Base-by-base conservation (phyloP, 2,113 vertebrate genomes). In the Caloenas nicobarica region DNA sequence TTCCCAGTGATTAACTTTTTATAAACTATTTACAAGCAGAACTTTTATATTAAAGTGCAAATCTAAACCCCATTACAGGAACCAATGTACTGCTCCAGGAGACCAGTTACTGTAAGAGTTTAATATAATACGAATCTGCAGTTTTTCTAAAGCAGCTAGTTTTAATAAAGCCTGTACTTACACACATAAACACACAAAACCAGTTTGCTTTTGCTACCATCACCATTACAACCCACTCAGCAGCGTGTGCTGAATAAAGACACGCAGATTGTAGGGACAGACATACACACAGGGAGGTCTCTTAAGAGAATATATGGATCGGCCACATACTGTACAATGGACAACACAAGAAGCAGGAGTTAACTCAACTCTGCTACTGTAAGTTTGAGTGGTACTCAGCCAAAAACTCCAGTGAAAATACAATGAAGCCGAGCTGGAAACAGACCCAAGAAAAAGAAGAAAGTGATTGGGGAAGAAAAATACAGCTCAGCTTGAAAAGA, bases 371-470 rank as follows among this genome's bases (percentile, higher is more conserved):
- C 61, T 58, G 54, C 70, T 86, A 16, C 81, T 74, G 31, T 61
- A 25, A 57, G 38, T 5, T 54, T 1, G 33, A 88, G 42, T 9
- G 26, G 53, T 53, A 22, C 54, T 83, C 2, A 0, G 56, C 58
- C 68, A 78, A 86, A 70, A 90, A 42, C 53, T 79, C 51, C 69
- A n/a, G 11, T 16, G 68, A 74, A 90, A 96, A 88, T 29, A 81
- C 79, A 88, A 36, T 34, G 88, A 77, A 90, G 31, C 60, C 81
- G 46, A 84, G 88, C 54, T 71, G 65, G 92, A 95, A 88, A 88
- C 12, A 9, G 50, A 88, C 58, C 22, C 64, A 60, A 88, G 42
- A 18, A 86, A 91, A 93, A 73, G 46, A 85, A 86, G n/a, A 48
- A 79, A 82, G 71, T 46, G 31, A n/a, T 2, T 21, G 28, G 13